A percentile compares a stretch with the other conserved stretches of the same genome.
These are phyloP conservation scores for Hypolimnas misippus DNA, from an alignment of 2,888 invertebrate genomes.

Conservation along the genomic window DNA sequence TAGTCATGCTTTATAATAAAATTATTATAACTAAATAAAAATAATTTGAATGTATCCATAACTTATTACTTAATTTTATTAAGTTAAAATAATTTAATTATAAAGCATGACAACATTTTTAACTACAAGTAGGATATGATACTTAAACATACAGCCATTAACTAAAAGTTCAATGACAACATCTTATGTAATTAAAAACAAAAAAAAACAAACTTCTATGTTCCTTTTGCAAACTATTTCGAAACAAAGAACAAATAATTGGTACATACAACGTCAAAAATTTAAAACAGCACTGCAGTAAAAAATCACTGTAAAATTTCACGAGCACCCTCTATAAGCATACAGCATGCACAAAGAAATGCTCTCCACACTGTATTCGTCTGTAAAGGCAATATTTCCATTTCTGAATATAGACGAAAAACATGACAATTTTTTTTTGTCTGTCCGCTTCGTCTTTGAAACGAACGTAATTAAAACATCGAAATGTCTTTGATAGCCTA, in stretches of 20 bases:
- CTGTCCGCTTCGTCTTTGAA: neutral
- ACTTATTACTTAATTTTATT: too few relatives aligned
- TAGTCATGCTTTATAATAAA: too few relatives aligned
- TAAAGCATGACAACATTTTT: too few relatives aligned
- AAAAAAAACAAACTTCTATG: too few relatives aligned
- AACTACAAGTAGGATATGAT: too few relatives aligned
- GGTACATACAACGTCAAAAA: slow-evolving; percentile 6
- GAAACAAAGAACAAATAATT: slow-evolving; percentile 4
- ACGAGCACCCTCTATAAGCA: slow-evolving; percentile 3
- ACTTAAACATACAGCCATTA: too few relatives aligned
- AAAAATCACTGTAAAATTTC: slow-evolving; percentile 6
- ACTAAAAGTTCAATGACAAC: too few relatives aligned
- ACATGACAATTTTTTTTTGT: neutral
- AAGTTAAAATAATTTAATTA: too few relatives aligned
- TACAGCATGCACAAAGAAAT: slow-evolving; percentile 20
- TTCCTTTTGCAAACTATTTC: neutral
- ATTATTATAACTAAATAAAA: too few relatives aligned
- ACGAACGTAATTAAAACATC: neutral
- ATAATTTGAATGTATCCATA: too few relatives aligned
- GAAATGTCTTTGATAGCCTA: neutral
- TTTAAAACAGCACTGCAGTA: neutral
- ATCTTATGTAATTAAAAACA: neutral
- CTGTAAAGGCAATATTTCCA: slow-evolving; percentile 27
- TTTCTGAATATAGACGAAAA: slow-evolving; percentile 19
- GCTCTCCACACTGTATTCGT: slow-evolving; percentile 12